Conservation (phyloP, 2,888 invertebrate genomes). For the Catocala sponsa region DNA sequence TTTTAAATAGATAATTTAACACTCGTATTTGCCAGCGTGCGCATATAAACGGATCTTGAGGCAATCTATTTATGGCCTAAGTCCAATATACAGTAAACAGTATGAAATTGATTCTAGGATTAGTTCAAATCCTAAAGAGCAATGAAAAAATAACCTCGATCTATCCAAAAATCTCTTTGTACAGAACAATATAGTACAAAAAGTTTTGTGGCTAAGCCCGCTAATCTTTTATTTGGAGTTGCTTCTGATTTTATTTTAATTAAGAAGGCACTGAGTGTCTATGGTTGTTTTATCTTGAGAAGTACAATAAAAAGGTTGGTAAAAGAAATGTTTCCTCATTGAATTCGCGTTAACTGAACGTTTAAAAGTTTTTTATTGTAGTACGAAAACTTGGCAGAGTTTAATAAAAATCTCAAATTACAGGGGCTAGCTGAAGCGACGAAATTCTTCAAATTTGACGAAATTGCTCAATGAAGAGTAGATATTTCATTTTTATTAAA, state of each 20-base stretch:
- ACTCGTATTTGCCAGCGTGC: no score
- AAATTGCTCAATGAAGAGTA: slow-evolving; percentile 2
- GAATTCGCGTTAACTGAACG: slow-evolving; percentile 23
- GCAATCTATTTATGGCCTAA: no score
- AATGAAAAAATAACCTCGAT: no score
- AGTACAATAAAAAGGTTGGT: slow-evolving; percentile 4
- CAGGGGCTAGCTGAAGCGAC: slow-evolving; percentile 2
- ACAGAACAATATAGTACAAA: no score
- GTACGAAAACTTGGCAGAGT: slow-evolving; percentile 23
- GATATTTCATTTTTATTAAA: no score
- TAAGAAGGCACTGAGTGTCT: background rate
- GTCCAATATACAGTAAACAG: no score
- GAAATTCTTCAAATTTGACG: slow-evolving; percentile 19
- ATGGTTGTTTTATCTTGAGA: background rate
- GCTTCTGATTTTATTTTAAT: slow-evolving; percentile 4
- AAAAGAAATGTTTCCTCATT: slow-evolving; percentile 24
- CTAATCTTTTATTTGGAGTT: background rate
- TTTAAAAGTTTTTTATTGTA: slow-evolving; percentile 11
- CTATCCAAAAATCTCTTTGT: no score
- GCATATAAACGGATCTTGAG: no score
- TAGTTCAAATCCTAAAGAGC: no score
- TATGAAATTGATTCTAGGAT: no score
- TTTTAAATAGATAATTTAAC: no score
- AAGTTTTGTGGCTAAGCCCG: background rate
- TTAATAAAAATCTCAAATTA: slow-evolving; percentile 32